phyloP scores from a whole-genome alignment of 2,113 vertebrate species.

The Tor tambroides region DNA sequence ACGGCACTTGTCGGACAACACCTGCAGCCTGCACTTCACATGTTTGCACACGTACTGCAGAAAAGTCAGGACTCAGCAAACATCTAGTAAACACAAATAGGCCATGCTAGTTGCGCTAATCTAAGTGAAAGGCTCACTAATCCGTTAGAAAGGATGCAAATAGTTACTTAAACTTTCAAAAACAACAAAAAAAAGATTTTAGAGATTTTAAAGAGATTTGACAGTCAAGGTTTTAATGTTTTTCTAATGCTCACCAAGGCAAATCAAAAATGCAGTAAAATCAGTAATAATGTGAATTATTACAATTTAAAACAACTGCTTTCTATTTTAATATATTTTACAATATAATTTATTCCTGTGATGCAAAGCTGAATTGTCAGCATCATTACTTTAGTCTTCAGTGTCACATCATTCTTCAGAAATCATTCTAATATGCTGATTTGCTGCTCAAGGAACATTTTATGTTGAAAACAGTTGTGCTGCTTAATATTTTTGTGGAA shows the following conservation, averaged over 20 bases:
- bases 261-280: neutral
- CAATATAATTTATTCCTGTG: neutral
- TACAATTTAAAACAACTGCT: neutral
- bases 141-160: neutral
- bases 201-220: neutral
- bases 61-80: slow-evolving; percentile 39
- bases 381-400: neutral
- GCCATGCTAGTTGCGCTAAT: slow-evolving; percentile 45
- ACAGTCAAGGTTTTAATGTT: neutral
- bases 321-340: neutral
- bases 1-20: slow-evolving; percentile 70
- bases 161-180: neutral
- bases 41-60: slow-evolving; percentile 33
- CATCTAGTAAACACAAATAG: slow-evolving; percentile 62
- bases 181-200: neutral
- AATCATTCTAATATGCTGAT: neutral
- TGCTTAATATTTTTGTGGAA: neutral
- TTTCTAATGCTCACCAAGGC: neutral
- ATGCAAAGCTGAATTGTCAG: neutral
- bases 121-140: neutral
- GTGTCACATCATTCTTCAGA: neutral
- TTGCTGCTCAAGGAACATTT: neutral
- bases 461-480: neutral
- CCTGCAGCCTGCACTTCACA: slow-evolving; percentile 63
- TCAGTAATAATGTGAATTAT: neutral